Evolutionary conservation across 1,140 invertebrate species (phyloP).

Genomic region (Drosophila eugracilis): DNA sequence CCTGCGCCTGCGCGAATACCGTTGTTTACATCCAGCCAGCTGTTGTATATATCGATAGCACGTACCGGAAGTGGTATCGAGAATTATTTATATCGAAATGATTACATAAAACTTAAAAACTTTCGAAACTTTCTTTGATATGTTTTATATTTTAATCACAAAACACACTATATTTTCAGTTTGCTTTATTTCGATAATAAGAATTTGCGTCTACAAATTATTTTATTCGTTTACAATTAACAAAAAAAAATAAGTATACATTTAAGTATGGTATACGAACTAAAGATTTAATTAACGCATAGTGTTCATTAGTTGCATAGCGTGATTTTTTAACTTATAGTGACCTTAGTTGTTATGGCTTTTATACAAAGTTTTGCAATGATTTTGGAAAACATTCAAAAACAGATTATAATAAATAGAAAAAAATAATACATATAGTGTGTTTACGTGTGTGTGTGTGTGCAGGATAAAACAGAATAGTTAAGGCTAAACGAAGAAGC

Average conservation of each 20-base stretch:
- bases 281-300: conserved; percentile 30
- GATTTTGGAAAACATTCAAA: conserved; percentile 30
- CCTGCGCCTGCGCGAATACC: conserved; percentile 14
- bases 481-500: conserved; percentile 5
- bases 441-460: no score
- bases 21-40: conserved; percentile 56
- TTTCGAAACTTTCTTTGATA: no score
- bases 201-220: conserved; percentile 52
- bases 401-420: conserved; percentile 67
- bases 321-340: conserved; percentile 57
- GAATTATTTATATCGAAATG: not conserved
- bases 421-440: conserved; percentile 48
- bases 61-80: not conserved
- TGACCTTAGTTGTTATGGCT: conserved; percentile 80
- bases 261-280: conserved; percentile 13
- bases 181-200: conserved; percentile 64
- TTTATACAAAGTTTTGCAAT: conserved; percentile 64
- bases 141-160: not conserved
- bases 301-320: conserved; percentile 35
- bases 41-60: conserved; percentile 11
- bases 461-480: conserved; percentile 25
- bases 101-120: no score
- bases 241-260: conserved; percentile 48
- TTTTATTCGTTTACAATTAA: conserved; percentile 51
- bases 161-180: conserved; percentile 21